Evolutionary conservation across 2,113 vertebrate genomes (phyloP).

Genomic region (Leptocoma aspasia): DNA sequence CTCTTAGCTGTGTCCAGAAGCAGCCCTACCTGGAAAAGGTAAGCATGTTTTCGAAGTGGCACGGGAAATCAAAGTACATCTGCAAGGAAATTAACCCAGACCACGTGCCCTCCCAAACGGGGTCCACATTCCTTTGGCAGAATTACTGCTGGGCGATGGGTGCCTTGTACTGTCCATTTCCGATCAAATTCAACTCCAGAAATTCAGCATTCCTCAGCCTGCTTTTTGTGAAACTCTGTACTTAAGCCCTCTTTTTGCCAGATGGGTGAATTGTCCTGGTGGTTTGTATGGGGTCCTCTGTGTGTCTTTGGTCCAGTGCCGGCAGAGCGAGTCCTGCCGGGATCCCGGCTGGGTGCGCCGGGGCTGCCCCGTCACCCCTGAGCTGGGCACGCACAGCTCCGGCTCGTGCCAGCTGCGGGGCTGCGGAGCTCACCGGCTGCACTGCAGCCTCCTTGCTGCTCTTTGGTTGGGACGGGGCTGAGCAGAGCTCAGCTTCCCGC

Average conservation of each 20-base stretch:
- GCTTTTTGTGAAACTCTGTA: background rate
- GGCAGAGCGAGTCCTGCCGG: background rate
- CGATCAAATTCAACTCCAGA: background rate
- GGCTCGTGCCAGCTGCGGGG: accelerated
- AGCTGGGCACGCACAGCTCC: background rate
- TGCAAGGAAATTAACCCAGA: background rate
- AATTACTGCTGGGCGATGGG: accelerated
- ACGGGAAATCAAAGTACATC: background rate
- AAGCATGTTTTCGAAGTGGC: background rate
- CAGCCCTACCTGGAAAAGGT: background rate
- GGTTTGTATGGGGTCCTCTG: background rate
- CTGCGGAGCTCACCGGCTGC: background rate
- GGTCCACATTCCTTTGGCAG: background rate
- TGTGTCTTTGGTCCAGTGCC: accelerated
- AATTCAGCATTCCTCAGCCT: background rate
- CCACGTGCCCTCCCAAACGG: accelerated
- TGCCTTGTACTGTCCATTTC: background rate
- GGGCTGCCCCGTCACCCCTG: background rate
- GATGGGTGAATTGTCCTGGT: background rate
- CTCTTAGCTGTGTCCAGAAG: background rate
- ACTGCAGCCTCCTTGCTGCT: background rate
- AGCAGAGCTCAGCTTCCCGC: background rate
- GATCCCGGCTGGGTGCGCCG: background rate
- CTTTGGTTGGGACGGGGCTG: background rate
- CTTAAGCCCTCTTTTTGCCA: background rate